A percentile compares a stretch with the other conserved stretches of the same genome.
These are phyloP conservation scores for Himalopsyche phryganea DNA, from an alignment of 1,140 invertebrate species.

Conservation along the genomic window DNA sequence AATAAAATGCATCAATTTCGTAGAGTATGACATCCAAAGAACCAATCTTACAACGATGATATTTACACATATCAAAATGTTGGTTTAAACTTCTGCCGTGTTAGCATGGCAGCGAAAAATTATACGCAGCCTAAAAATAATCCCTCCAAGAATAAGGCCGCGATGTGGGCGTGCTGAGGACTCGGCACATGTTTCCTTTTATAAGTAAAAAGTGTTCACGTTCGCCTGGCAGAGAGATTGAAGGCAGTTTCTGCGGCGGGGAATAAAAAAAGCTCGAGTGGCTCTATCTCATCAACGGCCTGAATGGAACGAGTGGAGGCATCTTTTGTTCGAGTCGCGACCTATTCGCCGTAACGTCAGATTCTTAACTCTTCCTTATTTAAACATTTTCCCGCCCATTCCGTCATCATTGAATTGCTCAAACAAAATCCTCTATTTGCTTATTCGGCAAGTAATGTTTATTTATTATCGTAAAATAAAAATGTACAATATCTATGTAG, in stretches of 20 bases:
- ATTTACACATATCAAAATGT: no score
- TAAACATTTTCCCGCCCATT: background rate
- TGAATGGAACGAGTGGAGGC: conserved; percentile 25
- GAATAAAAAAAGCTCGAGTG: conserved; percentile 26
- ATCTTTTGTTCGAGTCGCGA: conserved; percentile 22
- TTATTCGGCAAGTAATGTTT: no score
- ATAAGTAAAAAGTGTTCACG: conserved; percentile 20
- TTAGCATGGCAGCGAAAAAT: no score
- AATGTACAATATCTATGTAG: no score
- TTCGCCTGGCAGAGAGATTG: conserved; percentile 9
- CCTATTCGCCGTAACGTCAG: conserved; percentile 18
- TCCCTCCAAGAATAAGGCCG: conserved; percentile 21
- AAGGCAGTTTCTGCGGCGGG: conserved; percentile 19
- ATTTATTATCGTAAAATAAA: no score
- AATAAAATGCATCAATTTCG: no score
- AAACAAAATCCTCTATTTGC: no score
- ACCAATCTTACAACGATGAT: no score
- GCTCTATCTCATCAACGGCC: conserved; percentile 24
- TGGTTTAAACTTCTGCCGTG: no score
- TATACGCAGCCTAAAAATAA: conserved; percentile 8
- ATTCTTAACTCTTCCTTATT: conserved; percentile 5
- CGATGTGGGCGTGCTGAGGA: background rate
- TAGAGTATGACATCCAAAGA: no score
- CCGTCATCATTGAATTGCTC: no score
- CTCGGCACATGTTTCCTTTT: conserved; percentile 18